A percentile compares a stretch with the other conserved stretches of the same genome.
Conservation (phyloP, 2,113 vertebrate genomes). For the Corythaeola cristata region DNA sequence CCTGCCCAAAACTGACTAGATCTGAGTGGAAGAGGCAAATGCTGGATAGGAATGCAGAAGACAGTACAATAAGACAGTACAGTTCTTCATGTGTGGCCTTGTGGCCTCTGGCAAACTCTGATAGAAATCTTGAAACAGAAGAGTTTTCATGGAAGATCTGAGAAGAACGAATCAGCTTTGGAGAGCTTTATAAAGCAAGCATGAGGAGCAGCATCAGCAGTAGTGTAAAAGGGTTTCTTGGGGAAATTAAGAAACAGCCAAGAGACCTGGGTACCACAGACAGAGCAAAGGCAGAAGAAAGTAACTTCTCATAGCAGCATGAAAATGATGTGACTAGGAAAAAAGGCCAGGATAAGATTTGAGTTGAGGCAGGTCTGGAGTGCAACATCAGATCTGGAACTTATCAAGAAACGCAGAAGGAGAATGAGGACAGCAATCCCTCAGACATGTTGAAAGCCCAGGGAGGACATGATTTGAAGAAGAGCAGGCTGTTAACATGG, state of each 20-base stretch:
- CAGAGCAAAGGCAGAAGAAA: neutral
- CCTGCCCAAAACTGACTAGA: neutral
- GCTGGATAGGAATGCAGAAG: neutral
- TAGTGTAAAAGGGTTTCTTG: neutral
- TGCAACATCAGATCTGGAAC: slow-evolving; percentile 20
- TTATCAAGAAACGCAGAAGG: neutral
- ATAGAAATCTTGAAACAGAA: neutral
- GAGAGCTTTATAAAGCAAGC: neutral
- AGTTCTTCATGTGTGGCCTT: neutral
- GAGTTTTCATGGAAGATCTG: neutral
- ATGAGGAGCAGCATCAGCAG: neutral
- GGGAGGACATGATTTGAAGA: neutral
- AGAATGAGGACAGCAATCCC: neutral
- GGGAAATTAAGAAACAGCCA: neutral
- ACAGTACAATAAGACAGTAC: neutral
- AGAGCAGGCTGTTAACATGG: slow-evolving; percentile 27
- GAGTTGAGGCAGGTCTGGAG: neutral
- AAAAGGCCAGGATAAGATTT: neutral
- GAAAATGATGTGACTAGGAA: neutral
- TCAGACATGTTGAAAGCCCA: slow-evolving; percentile 35
- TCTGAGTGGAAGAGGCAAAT: neutral
- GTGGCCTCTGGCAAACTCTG: neutral
- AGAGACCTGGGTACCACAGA: neutral
- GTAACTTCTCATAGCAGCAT: neutral
- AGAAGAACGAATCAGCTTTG: neutral